Evolutionary conservation across 2,888 invertebrate species (phyloP).

Genomic region (Schizotus pectinicornis): DNA sequence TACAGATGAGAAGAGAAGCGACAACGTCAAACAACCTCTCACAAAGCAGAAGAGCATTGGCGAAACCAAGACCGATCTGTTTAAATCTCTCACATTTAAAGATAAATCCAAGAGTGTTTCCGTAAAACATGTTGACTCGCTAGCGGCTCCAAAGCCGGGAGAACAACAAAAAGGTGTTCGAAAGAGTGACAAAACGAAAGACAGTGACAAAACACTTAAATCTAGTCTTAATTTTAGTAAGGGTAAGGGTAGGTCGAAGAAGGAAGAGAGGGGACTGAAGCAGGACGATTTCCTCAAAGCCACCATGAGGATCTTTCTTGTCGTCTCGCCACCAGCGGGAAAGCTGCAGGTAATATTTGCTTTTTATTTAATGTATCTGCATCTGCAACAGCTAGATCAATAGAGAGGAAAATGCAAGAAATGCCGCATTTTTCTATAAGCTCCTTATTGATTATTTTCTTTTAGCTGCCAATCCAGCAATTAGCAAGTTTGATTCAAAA

Average conservation of each 20-base stretch:
- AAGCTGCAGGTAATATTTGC: slow-evolving; percentile 61
- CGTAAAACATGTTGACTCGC: slow-evolving; percentile 46
- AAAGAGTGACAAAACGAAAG: slow-evolving; percentile 53
- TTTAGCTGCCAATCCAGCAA: too few relatives aligned
- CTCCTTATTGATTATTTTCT: too few relatives aligned
- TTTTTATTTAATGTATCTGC: background rate
- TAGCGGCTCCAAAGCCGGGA: slow-evolving; percentile 37
- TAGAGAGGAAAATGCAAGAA: too few relatives aligned
- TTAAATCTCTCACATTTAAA: slow-evolving; percentile 51
- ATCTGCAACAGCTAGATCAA: too few relatives aligned
- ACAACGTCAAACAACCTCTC: slow-evolving; percentile 52
- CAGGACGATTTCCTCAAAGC: slow-evolving; percentile 74
- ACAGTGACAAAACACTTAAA: slow-evolving; percentile 47
- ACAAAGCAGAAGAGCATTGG: slow-evolving; percentile 54
- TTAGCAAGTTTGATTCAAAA: too few relatives aligned
- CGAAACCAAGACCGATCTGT: slow-evolving; percentile 41
- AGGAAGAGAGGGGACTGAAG: slow-evolving; percentile 53
- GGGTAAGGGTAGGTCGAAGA: slow-evolving; percentile 35
- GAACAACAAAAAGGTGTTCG: slow-evolving; percentile 52
- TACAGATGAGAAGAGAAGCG: slow-evolving; percentile 35
- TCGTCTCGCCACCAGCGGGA: slow-evolving; percentile 72
- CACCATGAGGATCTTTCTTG: slow-evolving; percentile 76
- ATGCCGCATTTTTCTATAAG: too few relatives aligned
- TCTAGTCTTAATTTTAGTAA: slow-evolving; percentile 49
- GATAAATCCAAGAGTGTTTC: slow-evolving; percentile 50